These are phyloP conservation scores for Junonia oenone DNA, from an alignment of 2,888 invertebrate species.

Conservation along the genomic window DNA sequence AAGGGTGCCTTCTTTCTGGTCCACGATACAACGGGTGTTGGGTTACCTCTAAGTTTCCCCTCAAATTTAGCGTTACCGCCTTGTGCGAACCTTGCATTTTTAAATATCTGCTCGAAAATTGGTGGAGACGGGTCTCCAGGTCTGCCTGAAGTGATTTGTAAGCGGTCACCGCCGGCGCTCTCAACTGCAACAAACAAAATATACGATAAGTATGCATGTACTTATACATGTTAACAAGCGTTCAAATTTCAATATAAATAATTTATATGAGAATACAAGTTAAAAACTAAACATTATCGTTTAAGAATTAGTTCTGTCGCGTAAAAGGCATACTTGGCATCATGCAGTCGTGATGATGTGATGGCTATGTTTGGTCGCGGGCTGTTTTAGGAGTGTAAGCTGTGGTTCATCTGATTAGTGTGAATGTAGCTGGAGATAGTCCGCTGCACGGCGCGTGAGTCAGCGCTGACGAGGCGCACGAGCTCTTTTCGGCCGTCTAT, in stretches of 20 bases:
- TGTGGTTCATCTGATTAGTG: background rate
- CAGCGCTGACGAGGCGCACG: slow-evolving; percentile 39
- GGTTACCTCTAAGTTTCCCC: slow-evolving; percentile 93
- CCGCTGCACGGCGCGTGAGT: slow-evolving; percentile 30
- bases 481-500: slow-evolving; percentile 37
- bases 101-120: slow-evolving; percentile 96
- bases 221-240: no score
- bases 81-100: slow-evolving; percentile 96
- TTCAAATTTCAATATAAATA: no score
- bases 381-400: no score
- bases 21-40: slow-evolving; percentile 94
- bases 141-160: slow-evolving; percentile 58
- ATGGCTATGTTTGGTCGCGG: background rate
- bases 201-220: background rate
- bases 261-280: background rate
- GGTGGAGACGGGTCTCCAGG: slow-evolving; percentile 93
- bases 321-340: background rate
- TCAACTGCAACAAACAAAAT: slow-evolving; percentile 81
- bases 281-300: background rate
- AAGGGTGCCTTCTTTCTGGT: slow-evolving; percentile 92
- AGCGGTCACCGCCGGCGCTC: slow-evolving; percentile 77
- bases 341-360: background rate
- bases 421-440: background rate
- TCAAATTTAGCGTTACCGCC: slow-evolving; percentile 96
- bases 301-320: background rate